These are phyloP conservation scores for Dermochelys coriacea DNA, from an alignment of 2,797 vertebrate genomes.

Conservation along the genomic window DNA sequence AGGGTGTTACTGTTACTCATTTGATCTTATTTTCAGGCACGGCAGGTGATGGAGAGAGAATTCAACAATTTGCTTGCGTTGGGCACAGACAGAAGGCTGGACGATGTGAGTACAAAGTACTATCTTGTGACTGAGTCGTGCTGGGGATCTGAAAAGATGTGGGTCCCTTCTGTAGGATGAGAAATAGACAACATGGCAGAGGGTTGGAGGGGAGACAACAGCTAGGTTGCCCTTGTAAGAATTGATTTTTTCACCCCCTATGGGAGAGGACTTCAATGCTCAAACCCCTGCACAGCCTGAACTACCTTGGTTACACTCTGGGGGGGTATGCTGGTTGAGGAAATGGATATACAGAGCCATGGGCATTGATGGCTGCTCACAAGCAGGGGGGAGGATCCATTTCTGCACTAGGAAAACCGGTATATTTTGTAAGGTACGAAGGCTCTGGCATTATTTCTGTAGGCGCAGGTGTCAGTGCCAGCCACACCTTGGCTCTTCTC, in stretches of 20 bases:
- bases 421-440: neutral
- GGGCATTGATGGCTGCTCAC: neutral
- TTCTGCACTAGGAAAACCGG: neutral
- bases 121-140: neutral
- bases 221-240: neutral
- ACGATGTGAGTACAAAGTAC: constrained; percentile 86
- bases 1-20: neutral
- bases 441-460: neutral
- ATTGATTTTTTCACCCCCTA: neutral
- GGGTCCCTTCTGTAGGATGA: neutral
- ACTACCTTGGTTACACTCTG: neutral
- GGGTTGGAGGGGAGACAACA: neutral
- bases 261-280: neutral
- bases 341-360: neutral
- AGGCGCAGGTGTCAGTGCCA: neutral
- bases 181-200: neutral
- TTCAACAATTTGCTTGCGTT: constrained; percentile 95
- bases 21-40: constrained; percentile 83
- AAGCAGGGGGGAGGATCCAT: neutral
- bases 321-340: neutral
- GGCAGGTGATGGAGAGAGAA: constrained; percentile 96
- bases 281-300: neutral
- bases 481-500: neutral
- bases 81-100: constrained; percentile 93
- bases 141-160: neutral